phyloP scores from a whole-genome alignment of 2,113 vertebrate genomes.

The Myodes glareolus region DNA sequence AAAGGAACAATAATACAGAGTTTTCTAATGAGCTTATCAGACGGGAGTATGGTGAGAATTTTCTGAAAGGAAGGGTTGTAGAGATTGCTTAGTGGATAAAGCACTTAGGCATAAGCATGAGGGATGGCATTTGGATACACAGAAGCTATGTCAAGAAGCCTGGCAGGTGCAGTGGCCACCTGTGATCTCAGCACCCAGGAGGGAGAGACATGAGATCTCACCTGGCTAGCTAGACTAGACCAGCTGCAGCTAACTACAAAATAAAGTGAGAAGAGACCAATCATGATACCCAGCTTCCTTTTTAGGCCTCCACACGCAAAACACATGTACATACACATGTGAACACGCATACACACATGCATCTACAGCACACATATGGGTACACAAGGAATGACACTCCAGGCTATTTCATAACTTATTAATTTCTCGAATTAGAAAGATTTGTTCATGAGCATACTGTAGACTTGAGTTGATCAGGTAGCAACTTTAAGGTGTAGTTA shows the following conservation, averaged over 20 bases:
- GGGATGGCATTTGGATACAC: too few relatives aligned
- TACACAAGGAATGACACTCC: background rate
- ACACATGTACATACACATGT: background rate
- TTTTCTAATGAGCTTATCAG: background rate
- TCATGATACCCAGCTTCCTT: too few relatives aligned
- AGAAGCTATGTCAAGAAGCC: background rate
- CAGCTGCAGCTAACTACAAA: background rate
- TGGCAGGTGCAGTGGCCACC: background rate
- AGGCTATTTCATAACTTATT: background rate
- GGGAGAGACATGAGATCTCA: background rate
- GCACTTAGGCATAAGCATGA: background rate
- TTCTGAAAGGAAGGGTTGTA: background rate
- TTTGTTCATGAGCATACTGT: background rate
- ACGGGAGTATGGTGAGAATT: background rate
- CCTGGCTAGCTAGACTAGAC: background rate
- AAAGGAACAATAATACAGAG: conserved; percentile 15
- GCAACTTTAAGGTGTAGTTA: background rate
- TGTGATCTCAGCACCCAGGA: background rate
- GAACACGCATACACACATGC: background rate
- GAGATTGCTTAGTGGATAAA: too few relatives aligned
- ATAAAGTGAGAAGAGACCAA: background rate
- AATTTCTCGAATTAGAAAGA: conserved; percentile 42
- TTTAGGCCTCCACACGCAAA: background rate
- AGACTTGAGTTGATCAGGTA: background rate
- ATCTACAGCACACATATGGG: background rate